A percentile compares a stretch with the other conserved stretches of the same genome.
Conservation (phyloP, 2,113 vertebrate genomes). For the Chaetodon trifascialis region DNA sequence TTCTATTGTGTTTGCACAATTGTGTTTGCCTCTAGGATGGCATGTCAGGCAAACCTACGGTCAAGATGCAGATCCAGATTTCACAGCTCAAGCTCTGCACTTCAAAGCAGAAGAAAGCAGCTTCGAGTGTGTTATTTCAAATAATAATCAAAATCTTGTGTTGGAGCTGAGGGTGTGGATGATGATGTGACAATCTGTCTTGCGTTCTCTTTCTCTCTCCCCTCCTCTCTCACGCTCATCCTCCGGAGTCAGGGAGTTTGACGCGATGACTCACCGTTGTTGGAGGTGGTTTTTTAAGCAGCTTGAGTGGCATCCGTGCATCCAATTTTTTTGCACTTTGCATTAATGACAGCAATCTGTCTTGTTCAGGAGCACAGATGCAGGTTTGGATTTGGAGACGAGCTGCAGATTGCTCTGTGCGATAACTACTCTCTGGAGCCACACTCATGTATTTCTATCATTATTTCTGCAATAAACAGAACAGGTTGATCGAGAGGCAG, state of each 20-base stretch:
- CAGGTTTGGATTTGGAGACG: slow-evolving; percentile 50
- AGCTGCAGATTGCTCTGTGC: slow-evolving; percentile 45
- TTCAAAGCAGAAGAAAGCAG: slow-evolving; percentile 18
- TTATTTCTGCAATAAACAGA: slow-evolving; percentile 35
- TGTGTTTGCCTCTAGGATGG: slow-evolving; percentile 19
- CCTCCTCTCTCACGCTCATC: not conserved
- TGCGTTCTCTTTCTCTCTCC: not conserved
- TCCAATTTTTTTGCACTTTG: slow-evolving; percentile 4
- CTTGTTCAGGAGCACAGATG: slow-evolving; percentile 56
- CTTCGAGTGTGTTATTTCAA: slow-evolving; percentile 16
- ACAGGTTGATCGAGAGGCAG: slow-evolving; percentile 30
- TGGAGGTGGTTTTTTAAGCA: slow-evolving; percentile 60
- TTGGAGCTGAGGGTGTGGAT: slow-evolving; percentile 1
- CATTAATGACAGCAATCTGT: slow-evolving; percentile 67
- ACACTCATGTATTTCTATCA: slow-evolving; percentile 32
- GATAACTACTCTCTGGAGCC: slow-evolving; percentile 50
- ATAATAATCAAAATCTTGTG: slow-evolving; percentile 4
- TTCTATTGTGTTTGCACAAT: too few relatives aligned
- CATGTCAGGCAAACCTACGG: slow-evolving; percentile 22
- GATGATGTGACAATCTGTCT: slow-evolving; percentile 23
- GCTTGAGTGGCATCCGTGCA: slow-evolving; percentile 56
- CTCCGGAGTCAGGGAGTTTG: slow-evolving; percentile 36
- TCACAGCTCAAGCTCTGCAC: not conserved
- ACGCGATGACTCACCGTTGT: slow-evolving; percentile 59
- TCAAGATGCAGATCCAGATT: slow-evolving; percentile 2